Evolutionary conservation across 2,113 vertebrate genomes (phyloP).

Genomic region (Otocyon megalotis): DNA sequence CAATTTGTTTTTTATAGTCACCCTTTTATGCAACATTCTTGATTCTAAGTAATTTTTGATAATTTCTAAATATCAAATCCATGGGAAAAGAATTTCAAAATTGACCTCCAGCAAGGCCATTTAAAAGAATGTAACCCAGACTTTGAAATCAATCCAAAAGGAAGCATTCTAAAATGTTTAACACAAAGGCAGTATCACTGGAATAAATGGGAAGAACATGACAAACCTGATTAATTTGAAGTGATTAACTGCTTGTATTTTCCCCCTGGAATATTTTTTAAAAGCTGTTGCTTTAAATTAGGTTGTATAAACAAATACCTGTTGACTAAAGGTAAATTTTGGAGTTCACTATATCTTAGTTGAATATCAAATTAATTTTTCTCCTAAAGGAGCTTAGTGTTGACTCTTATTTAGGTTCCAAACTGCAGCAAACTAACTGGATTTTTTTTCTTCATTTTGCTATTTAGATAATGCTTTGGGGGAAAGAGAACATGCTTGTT

Average conservation of each 20-base stretch:
- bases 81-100: constrained; percentile 51
- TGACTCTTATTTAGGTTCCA: neutral
- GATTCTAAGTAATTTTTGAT: constrained; percentile 46
- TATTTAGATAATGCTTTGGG: constrained; percentile 40
- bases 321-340: neutral
- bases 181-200: constrained; percentile 16
- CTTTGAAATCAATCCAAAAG: constrained; percentile 60
- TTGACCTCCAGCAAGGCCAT: constrained; percentile 8
- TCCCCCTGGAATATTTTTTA: neutral
- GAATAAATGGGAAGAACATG: constrained; percentile 11
- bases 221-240: constrained; percentile 1
- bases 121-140: constrained; percentile 43
- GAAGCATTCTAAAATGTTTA: constrained; percentile 43
- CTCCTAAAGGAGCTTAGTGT: neutral
- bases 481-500: constrained; percentile 25
- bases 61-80: constrained; percentile 64
- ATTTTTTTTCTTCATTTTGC: neutral
- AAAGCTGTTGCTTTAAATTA: constrained; percentile 28
- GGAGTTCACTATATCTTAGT: neutral
- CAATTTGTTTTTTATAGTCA: constrained; percentile 9
- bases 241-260: constrained; percentile 9
- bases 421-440: neutral
- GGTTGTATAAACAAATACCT: constrained; percentile 15
- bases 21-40: neutral
- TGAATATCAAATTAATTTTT: constrained; percentile 45